Conservation (phyloP, 2,797 vertebrate genomes). For the Oryzias sinensis region DNA sequence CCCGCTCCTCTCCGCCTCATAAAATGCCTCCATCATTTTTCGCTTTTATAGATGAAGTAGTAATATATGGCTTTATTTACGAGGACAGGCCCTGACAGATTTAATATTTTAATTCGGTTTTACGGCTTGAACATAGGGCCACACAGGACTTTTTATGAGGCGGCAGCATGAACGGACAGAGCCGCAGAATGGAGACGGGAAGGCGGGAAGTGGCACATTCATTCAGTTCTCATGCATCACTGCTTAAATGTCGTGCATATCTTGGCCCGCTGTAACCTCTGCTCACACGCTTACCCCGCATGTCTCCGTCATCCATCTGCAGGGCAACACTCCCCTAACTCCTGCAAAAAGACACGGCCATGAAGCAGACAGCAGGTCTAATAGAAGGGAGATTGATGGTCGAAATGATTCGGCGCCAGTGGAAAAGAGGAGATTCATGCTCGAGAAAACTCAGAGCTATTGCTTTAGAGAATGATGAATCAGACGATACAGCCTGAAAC, state of each 20-base stretch:
- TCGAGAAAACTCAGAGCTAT: slow-evolving; percentile 56
- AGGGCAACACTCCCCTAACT: slow-evolving; percentile 49
- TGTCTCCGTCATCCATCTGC: slow-evolving; percentile 53
- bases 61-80: slow-evolving; percentile 83
- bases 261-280: slow-evolving; percentile 48
- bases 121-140: slow-evolving; percentile 74
- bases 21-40: slow-evolving; percentile 72
- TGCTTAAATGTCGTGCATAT: slow-evolving; percentile 60
- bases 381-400: slow-evolving; percentile 76
- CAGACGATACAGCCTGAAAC: slow-evolving; percentile 55
- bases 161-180: slow-evolving; percentile 43
- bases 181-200: slow-evolving; percentile 25
- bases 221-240: slow-evolving; percentile 54
- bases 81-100: slow-evolving; percentile 78
- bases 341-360: slow-evolving; percentile 59
- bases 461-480: slow-evolving; percentile 68
- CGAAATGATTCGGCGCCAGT: slow-evolving; percentile 62
- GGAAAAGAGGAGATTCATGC: slow-evolving; percentile 63
- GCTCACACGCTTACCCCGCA: slow-evolving; percentile 32
- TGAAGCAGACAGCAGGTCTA: slow-evolving; percentile 70
- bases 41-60: slow-evolving; percentile 75
- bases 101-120: slow-evolving; percentile 87
- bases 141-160: slow-evolving; percentile 71
- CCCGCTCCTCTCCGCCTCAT: slow-evolving; percentile 58
- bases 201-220: slow-evolving; percentile 48